phyloP scores from a whole-genome alignment of 2,888 invertebrate species.

The Choristoneura rosaceana region DNA sequence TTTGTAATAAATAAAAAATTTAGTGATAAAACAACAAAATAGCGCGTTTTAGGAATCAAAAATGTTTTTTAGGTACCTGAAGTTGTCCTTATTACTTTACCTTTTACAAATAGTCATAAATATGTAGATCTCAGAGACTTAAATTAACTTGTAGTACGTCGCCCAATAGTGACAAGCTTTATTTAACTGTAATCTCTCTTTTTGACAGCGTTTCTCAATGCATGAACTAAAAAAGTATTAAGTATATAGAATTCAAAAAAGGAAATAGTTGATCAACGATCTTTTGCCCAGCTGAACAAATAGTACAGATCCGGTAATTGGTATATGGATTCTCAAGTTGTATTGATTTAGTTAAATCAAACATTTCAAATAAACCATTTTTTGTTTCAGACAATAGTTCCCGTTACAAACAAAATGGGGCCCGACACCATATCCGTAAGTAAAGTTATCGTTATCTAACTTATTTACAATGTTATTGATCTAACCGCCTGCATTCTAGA shows the following conservation, averaged over 20 bases:
- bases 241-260: too few species aligned
- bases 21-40: too few species aligned
- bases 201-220: background rate
- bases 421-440: conserved; percentile 78
- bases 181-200: background rate
- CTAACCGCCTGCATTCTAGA: conserved; percentile 23
- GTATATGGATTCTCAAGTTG: background rate
- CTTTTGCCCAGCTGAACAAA: background rate
- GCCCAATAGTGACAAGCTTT: background rate
- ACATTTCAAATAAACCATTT: conserved; percentile 40
- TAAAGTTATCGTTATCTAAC: conserved; percentile 51
- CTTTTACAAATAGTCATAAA: too few species aligned
- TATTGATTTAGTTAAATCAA: background rate
- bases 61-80: too few species aligned
- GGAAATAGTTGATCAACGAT: background rate
- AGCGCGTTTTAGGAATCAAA: too few species aligned
- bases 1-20: too few species aligned
- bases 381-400: conserved; percentile 72
- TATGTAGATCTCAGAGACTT: too few species aligned
- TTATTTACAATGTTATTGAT: conserved; percentile 4
- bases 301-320: background rate
- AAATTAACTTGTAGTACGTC: too few species aligned
- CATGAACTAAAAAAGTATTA: background rate
- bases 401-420: conserved; percentile 63
- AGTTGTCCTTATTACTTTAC: too few species aligned